phyloP scores from a whole-genome alignment of 1,140 invertebrate genomes.

The Bombus soroeensis region DNA sequence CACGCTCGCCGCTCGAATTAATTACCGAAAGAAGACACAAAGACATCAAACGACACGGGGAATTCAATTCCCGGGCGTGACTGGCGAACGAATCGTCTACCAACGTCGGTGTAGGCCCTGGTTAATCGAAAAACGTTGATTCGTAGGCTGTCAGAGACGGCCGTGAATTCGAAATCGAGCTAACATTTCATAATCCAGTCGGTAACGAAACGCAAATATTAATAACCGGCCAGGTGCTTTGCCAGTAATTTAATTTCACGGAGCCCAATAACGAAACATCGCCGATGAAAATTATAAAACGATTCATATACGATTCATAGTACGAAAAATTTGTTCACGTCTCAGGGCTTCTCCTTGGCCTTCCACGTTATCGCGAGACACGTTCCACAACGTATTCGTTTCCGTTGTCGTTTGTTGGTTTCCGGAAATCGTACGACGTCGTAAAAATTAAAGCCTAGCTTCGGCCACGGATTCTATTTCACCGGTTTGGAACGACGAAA shows the following conservation, averaged over 20 bases:
- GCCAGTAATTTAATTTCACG: conserved; percentile 15
- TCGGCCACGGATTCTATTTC: neutral
- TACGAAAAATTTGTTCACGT: neutral
- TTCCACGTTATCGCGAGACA: neutral
- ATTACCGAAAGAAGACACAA: conserved; percentile 32
- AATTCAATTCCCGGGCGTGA: neutral
- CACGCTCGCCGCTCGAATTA: conserved; percentile 6
- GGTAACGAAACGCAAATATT: conserved; percentile 35
- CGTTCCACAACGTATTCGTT: too few species aligned
- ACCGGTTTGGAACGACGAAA: neutral
- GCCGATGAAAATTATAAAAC: conserved; percentile 20
- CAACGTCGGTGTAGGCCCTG: too few species aligned
- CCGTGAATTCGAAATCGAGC: conserved; percentile 2
- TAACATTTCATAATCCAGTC: neutral
- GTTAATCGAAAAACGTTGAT: conserved; percentile 28
- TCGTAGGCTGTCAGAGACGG: neutral
- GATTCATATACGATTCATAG: neutral
- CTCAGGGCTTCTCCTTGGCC: accelerated
- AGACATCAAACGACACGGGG: conserved; percentile 17
- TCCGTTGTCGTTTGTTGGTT: neutral
- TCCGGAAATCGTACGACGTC: neutral
- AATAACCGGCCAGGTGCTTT: conserved; percentile 10
- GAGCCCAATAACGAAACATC: neutral
- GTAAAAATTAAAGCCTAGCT: neutral
- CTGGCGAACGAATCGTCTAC: neutral